These are phyloP conservation scores for Falcaria lacertinaria DNA, from an alignment of 2,888 invertebrate species.

Conservation along the genomic window DNA sequence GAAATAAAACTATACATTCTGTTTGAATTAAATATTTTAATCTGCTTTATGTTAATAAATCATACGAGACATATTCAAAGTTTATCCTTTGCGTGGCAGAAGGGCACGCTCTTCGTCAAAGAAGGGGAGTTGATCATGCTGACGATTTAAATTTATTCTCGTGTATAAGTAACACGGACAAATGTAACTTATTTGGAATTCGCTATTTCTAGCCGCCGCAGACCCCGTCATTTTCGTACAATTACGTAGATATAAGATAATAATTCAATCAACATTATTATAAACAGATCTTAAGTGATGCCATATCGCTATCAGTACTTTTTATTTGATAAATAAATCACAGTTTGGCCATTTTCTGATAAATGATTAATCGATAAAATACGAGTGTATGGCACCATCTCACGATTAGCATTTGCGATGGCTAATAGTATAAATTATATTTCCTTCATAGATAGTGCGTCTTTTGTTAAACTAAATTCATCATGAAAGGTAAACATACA, in stretches of 20 bases:
- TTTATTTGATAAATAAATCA: constrained; percentile 15
- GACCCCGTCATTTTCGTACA: background rate
- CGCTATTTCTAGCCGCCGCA: background rate
- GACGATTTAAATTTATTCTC: too few relatives aligned
- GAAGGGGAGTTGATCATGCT: too few relatives aligned
- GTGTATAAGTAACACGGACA: too few relatives aligned
- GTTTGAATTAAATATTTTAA: too few relatives aligned
- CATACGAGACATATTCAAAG: too few relatives aligned
- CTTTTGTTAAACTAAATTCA: constrained; percentile 12
- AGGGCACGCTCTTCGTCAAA: too few relatives aligned
- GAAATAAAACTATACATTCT: too few relatives aligned
- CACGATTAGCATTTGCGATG: constrained; percentile 8
- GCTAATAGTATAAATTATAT: constrained; percentile 13
- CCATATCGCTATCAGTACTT: constrained; percentile 6
- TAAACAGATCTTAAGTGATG: constrained; percentile 1
- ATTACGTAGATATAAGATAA: background rate
- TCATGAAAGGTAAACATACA: constrained; percentile 23
- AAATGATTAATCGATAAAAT: constrained; percentile 7
- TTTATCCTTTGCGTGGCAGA: too few relatives aligned
- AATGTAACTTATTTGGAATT: background rate
- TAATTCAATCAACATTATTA: constrained; percentile 5
- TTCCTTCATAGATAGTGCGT: constrained; percentile 1
- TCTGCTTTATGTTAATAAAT: too few relatives aligned
- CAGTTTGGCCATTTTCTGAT: constrained; percentile 14
- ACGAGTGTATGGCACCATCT: constrained; percentile 14